A percentile compares a stretch with the other conserved stretches of the same genome.
Conservation (phyloP, 2,113 vertebrate species). For the Arothron firmamentum region DNA sequence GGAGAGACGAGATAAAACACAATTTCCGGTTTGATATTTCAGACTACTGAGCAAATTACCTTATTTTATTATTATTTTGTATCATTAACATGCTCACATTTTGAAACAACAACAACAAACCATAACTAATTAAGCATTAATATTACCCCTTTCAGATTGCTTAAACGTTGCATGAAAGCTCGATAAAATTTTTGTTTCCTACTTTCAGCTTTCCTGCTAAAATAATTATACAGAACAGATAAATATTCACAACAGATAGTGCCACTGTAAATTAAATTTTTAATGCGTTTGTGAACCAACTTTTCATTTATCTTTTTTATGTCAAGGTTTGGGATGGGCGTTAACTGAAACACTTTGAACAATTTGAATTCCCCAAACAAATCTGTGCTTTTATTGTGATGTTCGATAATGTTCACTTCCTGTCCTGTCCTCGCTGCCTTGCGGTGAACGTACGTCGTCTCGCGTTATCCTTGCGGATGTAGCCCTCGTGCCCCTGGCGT, state of each 20-base stretch:
- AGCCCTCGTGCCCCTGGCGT: constrained; percentile 42
- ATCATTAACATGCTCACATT: neutral
- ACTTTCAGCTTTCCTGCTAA: no score
- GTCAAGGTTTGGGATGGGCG: no score
- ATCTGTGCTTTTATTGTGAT: constrained; percentile 32
- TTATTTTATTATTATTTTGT: neutral
- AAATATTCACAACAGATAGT: no score
- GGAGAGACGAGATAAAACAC: neutral
- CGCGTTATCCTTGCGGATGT: constrained; percentile 68
- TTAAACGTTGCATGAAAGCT: no score
- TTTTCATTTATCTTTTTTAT: no score
- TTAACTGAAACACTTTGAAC: no score
- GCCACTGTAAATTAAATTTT: no score
- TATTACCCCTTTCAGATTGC: neutral
- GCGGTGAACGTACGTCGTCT: constrained; percentile 15
- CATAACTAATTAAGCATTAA: neutral
- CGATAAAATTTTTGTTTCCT: no score
- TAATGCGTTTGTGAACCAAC: no score
- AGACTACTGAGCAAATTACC: constrained; percentile 1
- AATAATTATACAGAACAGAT: no score
- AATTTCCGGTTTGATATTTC: constrained; percentile 25
- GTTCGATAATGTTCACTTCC: constrained; percentile 8
- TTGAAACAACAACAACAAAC: neutral
- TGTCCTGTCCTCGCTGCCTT: constrained; percentile 2
- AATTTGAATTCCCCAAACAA: no score